Evolutionary conservation across 1,140 invertebrate species (phyloP), one percentile per base, ranked within the genome.

Genomic region (Leptinotarsa lineolata): DNA sequence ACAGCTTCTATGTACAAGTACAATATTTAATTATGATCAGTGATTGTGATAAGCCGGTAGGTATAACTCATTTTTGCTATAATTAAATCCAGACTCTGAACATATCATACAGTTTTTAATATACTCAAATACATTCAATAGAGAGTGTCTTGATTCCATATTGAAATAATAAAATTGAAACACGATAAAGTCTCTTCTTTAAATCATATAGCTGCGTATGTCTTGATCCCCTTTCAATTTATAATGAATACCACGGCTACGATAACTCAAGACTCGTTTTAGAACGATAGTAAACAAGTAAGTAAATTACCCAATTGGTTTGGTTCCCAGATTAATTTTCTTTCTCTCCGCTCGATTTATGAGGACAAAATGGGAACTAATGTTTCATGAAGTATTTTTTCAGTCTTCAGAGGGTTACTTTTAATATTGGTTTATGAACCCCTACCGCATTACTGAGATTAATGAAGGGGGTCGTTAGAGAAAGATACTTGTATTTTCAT

Each of bases 321-420:
- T 15, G n/a, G 22, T 24, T 66, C 30, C 22, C 64, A 66, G 39
- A 66, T 66, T 66, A 66, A 66, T 66, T 66, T 66, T 66, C 64
- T 66, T 66, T n/a, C 64, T 44, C 15, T 66, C 18, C 4, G 22
- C n/a, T 15, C 22, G 64, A 66, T 66, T 66, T 66, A 66, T 66
- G 64, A 66, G n/a, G 30, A 46, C 64, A 66, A 39, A 66, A 66
- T 39, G 64, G 64, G 39, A 39, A 39, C 30, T 66, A 66, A 63
- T 63, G 60, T 63, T 63, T 63, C 60, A 63, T 63, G 60, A 63
- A 63, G 21, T 63, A 18, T 63, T 63, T 63, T 63, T 63, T 63
- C 20, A 54, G 48, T 54, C 48, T 54, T 15, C 48, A 54, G 48
- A 54, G 48, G 48, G 48, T 54, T 54, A 4, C 48, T 54, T 54